These are phyloP conservation scores for Hippasteria phrygiana DNA, from an alignment of 53 echinoderm and acorn worm species.

Conservation along the genomic window DNA sequence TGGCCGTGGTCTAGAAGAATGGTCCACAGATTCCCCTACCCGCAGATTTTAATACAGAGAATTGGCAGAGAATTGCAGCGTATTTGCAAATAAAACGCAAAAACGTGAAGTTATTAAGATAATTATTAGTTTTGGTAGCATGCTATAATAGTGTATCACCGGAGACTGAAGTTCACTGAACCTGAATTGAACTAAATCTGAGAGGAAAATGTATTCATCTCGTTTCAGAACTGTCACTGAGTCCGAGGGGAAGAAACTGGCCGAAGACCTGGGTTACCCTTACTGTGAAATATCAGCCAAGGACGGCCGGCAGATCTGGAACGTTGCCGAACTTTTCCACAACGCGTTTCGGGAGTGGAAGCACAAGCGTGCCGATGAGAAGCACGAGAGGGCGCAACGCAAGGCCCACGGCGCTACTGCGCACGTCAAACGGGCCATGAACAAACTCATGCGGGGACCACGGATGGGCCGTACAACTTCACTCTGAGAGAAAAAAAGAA, in stretches of 20 bases:
- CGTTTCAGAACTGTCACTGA: constrained; percentile 68
- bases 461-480: constrained; percentile 56
- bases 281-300: constrained; percentile 90
- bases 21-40: too few relatives aligned
- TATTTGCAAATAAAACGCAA: too few relatives aligned
- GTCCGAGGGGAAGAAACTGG: constrained; percentile 76
- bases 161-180: too few relatives aligned
- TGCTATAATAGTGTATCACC: too few relatives aligned
- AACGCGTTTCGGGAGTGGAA: constrained; percentile 82
- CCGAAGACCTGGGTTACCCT: constrained; percentile 73
- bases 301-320: constrained; percentile 81
- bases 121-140: too few relatives aligned
- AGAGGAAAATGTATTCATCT: background rate
- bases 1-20: too few relatives aligned
- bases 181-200: too few relatives aligned
- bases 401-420: constrained; percentile 61
- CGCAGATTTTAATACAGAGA: too few relatives aligned
- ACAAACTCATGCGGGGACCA: constrained; percentile 57
- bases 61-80: too few relatives aligned
- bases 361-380: constrained; percentile 53
- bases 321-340: constrained; percentile 80
- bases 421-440: constrained; percentile 59
- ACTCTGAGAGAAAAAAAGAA: constrained; percentile 1
- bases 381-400: constrained; percentile 67
- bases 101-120: too few relatives aligned